These are phyloP conservation scores for Lanius collurio DNA, from an alignment of 2,113 vertebrate genomes.

Conservation along the genomic window DNA sequence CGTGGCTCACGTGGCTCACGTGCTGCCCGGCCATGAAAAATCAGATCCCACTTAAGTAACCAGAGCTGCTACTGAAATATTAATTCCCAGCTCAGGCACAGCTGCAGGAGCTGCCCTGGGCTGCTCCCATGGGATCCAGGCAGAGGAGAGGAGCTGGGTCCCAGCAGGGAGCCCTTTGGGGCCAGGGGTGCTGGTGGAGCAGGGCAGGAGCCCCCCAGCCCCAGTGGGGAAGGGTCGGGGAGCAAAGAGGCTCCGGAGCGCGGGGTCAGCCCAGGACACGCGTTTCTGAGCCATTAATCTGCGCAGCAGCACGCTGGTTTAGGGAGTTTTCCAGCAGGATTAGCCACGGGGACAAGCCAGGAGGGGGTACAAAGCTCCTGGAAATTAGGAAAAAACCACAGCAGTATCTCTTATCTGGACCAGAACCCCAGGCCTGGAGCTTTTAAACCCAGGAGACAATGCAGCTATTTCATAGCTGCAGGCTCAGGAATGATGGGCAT, in stretches of 20 bases:
- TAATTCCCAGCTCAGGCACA: background rate
- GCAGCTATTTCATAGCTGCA: slow-evolving; percentile 16
- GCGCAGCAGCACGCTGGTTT: background rate
- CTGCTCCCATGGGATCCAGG: background rate
- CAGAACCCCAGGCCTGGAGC: slow-evolving; percentile 9
- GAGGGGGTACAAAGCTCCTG: slow-evolving; percentile 36
- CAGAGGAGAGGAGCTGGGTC: background rate
- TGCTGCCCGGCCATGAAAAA: background rate
- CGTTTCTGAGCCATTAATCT: background rate
- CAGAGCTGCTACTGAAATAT: background rate
- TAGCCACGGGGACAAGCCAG: background rate
- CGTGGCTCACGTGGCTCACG: background rate
- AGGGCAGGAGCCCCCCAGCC: background rate
- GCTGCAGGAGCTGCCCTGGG: background rate
- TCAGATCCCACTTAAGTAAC: background rate
- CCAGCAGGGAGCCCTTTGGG: background rate
- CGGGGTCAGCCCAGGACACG: background rate
- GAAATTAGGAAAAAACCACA: background rate
- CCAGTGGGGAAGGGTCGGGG: background rate
- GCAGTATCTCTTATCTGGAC: background rate
- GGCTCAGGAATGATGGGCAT: slow-evolving; percentile 45
- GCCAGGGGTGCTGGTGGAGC: background rate
- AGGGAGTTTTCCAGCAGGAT: slow-evolving; percentile 46
- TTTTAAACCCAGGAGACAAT: slow-evolving; percentile 39
- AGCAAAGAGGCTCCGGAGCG: background rate